Percentiles rank a stretch among this genome's conserved stretches.
phyloP scores from a whole-genome alignment of 2,888 invertebrate species.

The Subacronicta megacephala region DNA sequence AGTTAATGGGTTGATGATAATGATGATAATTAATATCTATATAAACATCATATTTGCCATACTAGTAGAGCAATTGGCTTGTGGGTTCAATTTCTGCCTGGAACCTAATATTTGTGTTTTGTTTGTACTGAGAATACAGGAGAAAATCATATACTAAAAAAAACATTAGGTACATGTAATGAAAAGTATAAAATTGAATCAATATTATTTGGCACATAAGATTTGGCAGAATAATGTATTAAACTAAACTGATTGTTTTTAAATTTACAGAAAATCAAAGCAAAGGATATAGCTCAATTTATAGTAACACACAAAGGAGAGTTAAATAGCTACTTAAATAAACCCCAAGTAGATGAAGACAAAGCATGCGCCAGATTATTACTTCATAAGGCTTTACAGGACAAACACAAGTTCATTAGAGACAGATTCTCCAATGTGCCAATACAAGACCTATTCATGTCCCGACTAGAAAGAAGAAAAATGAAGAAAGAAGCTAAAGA shows the following conservation, averaged over 20 bases:
- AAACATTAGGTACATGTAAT: too few species aligned
- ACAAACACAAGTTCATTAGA: slow-evolving; percentile 78
- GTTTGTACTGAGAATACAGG: too few species aligned
- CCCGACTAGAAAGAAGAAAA: slow-evolving; percentile 79
- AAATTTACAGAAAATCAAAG: slow-evolving; percentile 82
- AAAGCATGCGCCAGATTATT: slow-evolving; percentile 82
- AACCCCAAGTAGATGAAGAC: slow-evolving; percentile 74
- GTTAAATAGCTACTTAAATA: slow-evolving; percentile 76
- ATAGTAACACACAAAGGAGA: slow-evolving; percentile 79
- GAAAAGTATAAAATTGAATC: too few species aligned
- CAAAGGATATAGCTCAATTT: slow-evolving; percentile 80
- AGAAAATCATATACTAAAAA: too few species aligned
- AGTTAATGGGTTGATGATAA: too few species aligned
- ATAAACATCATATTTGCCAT: too few species aligned
- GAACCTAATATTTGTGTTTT: too few species aligned
- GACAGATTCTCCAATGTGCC: slow-evolving; percentile 77
- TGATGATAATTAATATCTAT: neutral
- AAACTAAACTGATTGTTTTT: neutral
- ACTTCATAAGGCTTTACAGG: slow-evolving; percentile 79
- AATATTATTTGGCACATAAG: too few species aligned
- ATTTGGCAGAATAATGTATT: too few species aligned
- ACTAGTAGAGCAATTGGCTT: too few species aligned
- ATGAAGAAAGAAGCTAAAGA: slow-evolving; percentile 80
- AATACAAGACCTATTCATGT: slow-evolving; percentile 83
- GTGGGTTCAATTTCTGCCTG: too few species aligned